Conservation (phyloP, 2,888 invertebrate genomes). For the Stenolophus ochropezus region DNA sequence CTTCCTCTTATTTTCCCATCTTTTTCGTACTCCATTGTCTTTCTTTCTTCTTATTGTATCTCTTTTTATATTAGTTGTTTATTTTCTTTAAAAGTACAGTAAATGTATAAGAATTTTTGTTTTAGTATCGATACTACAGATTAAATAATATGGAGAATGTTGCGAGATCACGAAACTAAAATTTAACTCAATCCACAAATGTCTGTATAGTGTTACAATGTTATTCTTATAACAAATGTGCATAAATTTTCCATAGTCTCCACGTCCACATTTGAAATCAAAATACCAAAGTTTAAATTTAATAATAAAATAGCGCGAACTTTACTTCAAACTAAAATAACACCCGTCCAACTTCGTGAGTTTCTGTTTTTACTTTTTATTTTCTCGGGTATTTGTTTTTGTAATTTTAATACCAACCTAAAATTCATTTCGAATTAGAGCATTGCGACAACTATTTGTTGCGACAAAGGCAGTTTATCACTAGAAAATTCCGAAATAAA, state of each 20-base stretch:
- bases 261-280: neutral
- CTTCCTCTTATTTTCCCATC: too few species aligned
- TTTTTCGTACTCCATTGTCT: too few species aligned
- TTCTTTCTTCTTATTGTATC: too few species aligned
- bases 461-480: neutral
- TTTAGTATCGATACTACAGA: too few species aligned
- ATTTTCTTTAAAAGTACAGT: too few species aligned
- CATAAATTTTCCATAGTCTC: neutral
- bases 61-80: too few species aligned
- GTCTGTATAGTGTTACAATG: neutral
- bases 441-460: neutral
- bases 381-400: neutral
- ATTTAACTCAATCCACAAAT: neutral
- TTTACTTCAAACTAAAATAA: slow-evolving; percentile 5
- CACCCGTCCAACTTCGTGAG: neutral
- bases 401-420: neutral
- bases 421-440: neutral
- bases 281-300: neutral
- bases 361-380: neutral
- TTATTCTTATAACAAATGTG: neutral
- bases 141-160: too few species aligned
- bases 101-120: neutral
- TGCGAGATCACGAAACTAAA: neutral
- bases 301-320: neutral
- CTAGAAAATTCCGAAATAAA: neutral